Base-by-base conservation (phyloP, 1,140 invertebrate genomes). In the Nasonia giraulti region DNA sequence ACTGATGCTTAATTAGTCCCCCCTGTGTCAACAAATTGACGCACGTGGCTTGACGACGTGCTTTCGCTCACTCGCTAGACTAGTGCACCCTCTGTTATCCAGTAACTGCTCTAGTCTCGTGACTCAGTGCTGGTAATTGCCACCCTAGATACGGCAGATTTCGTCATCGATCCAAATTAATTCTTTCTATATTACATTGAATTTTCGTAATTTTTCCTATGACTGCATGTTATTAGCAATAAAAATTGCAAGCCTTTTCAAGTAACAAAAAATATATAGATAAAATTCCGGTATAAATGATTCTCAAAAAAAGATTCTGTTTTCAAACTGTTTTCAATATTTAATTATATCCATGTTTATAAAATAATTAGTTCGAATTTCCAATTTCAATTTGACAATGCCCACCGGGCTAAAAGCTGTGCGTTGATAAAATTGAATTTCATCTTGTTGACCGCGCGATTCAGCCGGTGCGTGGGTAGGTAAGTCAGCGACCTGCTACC, bases 11-110 rank as follows among this genome's bases (percentile, higher is more conserved):
- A 80, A 80, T 80, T 80, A 80, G 23, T 69, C 37, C 11, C 6
- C 20, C 44, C 10, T 17, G 73, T 76, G 82, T 83, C 82, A 83
- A 83, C 74, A 77, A 82, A 83, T 83, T 83, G 55, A 76, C 17
- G 74, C 82, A 83, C 82, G 82, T 83, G 82, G 82, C 33, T 47
- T 23, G 14, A 10, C 37, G 78, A 69, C 20, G 11, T 11, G 40
- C 23, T 17, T 31, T 17, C 17, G 6, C 23, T 20, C n/a, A 33
- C 73, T 5, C 66, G 12, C 2, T 14, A 68, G 31, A 83, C 69
- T 8, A 62, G 23, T 33, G 74, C 82, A 76, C 82, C 82, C 73
- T 83, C 82, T 83, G 12, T 83, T 27, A 77, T 62, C 73, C 37
- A 47, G 37, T 69, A 44, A 7, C 23, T 11, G 75, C 6, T 68